A percentile compares a stretch with the other conserved stretches of the same genome.
phyloP scores from a whole-genome alignment of 2,797 vertebrate genomes.

The Amazona finschi region DNA sequence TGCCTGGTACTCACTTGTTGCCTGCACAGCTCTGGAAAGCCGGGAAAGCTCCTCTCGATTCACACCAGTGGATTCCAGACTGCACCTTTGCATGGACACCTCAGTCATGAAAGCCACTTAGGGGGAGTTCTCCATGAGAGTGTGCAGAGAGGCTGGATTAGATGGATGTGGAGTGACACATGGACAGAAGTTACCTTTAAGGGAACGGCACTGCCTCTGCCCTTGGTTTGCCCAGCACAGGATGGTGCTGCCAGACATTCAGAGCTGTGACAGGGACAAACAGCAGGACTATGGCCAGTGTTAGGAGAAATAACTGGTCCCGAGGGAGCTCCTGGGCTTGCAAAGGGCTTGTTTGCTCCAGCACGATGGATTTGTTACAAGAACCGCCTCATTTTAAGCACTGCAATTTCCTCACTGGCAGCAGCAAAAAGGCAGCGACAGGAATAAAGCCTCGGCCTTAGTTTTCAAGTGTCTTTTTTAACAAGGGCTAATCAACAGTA shows the following conservation, averaged over 20 bases:
- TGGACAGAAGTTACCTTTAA: neutral
- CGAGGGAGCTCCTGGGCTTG: constrained; percentile 10
- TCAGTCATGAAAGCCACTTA: rapidly evolving
- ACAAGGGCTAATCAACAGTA: constrained; percentile 40
- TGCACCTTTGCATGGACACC: neutral
- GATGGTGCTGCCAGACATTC: constrained; percentile 23
- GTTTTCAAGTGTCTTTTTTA: constrained; percentile 15
- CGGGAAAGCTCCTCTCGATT: neutral
- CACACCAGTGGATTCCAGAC: neutral
- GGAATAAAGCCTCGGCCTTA: neutral
- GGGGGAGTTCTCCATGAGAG: neutral
- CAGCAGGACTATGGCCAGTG: neutral
- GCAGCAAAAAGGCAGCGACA: neutral
- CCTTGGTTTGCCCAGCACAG: neutral
- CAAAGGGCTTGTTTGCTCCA: constrained; percentile 44
- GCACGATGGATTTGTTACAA: neutral
- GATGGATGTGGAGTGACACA: neutral
- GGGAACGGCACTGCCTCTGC: neutral
- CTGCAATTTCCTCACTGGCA: constrained; percentile 10
- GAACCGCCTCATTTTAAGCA: neutral
- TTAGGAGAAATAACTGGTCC: neutral
- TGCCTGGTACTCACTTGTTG: rapidly evolving
- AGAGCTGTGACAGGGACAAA: constrained; percentile 41
- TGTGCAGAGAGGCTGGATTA: neutral
- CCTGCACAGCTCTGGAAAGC: neutral